Evolutionary conservation across 2,888 invertebrate genomes (phyloP).

Genomic region (Ptychoptera albimana): DNA sequence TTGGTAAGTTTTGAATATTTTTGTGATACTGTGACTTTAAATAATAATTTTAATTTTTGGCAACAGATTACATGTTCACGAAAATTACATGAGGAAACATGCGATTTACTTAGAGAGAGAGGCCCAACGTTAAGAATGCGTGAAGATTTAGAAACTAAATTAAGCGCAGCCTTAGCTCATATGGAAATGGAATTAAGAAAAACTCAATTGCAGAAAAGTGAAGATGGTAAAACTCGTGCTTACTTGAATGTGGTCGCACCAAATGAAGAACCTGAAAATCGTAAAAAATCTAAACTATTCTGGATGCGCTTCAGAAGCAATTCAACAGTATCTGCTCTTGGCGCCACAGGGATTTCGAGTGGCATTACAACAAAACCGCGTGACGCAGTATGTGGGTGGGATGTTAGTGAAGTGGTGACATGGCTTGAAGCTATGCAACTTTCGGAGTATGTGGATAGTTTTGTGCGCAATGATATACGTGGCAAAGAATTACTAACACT

Average conservation of each 20-base stretch:
- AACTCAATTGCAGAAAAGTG: constrained; percentile 37
- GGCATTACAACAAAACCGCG: constrained; percentile 17
- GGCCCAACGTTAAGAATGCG: constrained; percentile 44
- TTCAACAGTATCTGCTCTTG: constrained; percentile 16
- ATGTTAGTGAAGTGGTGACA: constrained; percentile 70
- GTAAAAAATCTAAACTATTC: constrained; percentile 48
- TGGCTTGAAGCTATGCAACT: constrained; percentile 86
- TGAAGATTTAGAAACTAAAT: constrained; percentile 50
- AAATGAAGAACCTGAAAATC: constrained; percentile 32
- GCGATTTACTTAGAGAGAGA: constrained; percentile 49
- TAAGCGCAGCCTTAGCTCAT: constrained; percentile 47
- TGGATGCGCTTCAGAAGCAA: constrained; percentile 48
- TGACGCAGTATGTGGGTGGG: constrained; percentile 53
- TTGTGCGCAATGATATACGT: constrained; percentile 79
- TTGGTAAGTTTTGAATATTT: constrained; percentile 38
- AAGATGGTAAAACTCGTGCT: constrained; percentile 26
- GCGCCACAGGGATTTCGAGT: constrained; percentile 15
- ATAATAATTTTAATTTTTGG: too few relatives aligned
- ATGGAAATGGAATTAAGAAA: constrained; percentile 58
- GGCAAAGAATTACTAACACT: constrained; percentile 77
- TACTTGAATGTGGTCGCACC: constrained; percentile 28
- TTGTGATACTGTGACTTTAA: neutral
- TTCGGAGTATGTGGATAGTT: constrained; percentile 80
- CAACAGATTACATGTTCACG: constrained; percentile 14
- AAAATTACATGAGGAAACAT: constrained; percentile 58